Conservation (phyloP, 1,140 invertebrate species). For the Drosophila repletoides region DNA sequence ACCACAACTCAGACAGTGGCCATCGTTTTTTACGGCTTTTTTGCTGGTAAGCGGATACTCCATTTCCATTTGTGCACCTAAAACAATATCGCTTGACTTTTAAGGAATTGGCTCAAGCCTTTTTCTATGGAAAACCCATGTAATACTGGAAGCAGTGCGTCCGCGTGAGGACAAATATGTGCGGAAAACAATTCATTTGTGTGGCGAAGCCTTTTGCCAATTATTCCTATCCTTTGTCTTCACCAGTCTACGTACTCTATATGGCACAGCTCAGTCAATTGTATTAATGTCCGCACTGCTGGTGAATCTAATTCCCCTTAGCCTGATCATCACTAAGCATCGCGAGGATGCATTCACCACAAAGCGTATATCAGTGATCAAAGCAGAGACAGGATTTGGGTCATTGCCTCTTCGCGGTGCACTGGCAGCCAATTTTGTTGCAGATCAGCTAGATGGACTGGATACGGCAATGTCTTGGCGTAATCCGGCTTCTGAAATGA, state of each 20-base stretch:
- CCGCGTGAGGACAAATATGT: conserved; percentile 80
- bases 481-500: conserved; percentile 45
- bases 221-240: conserved; percentile 79
- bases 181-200: conserved; percentile 74
- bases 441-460: conserved; percentile 75
- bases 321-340: conserved; percentile 78
- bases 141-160: conserved; percentile 79
- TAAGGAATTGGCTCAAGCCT: conserved; percentile 76
- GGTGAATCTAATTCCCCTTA: conserved; percentile 76
- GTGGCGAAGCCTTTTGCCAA: conserved; percentile 79
- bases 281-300: conserved; percentile 75
- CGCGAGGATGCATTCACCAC: conserved; percentile 75
- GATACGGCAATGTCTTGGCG: conserved; percentile 62
- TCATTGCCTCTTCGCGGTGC: conserved; percentile 60
- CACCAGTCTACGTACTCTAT: conserved; percentile 77
- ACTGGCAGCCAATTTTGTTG: conserved; percentile 58
- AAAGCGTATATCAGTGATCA: conserved; percentile 77
- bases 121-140: conserved; percentile 75
- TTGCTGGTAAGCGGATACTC: conserved; percentile 57
- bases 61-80: background rate
- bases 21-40: conserved; percentile 76
- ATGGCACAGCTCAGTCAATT: conserved; percentile 75
- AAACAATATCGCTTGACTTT: background rate
- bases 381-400: conserved; percentile 64
- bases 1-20: conserved; percentile 77